Evolutionary conservation across 2,113 vertebrate genomes (phyloP).

Genomic region (Octodon degus): DNA sequence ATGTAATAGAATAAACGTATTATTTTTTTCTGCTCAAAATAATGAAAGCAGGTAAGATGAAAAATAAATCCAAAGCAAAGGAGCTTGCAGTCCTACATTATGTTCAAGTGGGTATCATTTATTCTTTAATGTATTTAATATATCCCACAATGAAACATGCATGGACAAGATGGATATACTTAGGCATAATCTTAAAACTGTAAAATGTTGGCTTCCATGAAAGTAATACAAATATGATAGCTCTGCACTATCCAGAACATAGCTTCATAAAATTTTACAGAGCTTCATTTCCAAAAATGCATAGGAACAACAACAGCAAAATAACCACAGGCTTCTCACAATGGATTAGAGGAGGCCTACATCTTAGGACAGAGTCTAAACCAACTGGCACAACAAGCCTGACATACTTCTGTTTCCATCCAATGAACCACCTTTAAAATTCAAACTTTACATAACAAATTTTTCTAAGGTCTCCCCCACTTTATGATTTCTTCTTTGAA

Average conservation of each 20-base stretch:
- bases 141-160: slow-evolving; percentile 34
- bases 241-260: neutral
- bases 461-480: slow-evolving; percentile 43
- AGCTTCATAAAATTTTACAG: slow-evolving; percentile 13
- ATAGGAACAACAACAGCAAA: neutral
- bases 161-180: neutral
- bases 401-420: slow-evolving; percentile 49
- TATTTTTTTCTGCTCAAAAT: slow-evolving; percentile 41
- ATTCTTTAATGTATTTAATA: slow-evolving; percentile 50
- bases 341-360: neutral
- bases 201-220: slow-evolving; percentile 11
- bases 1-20: slow-evolving; percentile 59
- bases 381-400: slow-evolving; percentile 24
- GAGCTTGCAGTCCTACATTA: neutral
- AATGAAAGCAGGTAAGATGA: slow-evolving; percentile 52
- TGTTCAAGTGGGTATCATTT: slow-evolving; percentile 6
- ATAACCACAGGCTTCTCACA: neutral
- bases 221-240: slow-evolving; percentile 41
- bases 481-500: slow-evolving; percentile 59
- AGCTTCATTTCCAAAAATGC: neutral
- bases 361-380: neutral
- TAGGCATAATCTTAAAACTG: neutral
- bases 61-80: slow-evolving; percentile 59
- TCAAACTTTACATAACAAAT: slow-evolving; percentile 50
- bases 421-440: slow-evolving; percentile 39